Evolutionary conservation across 2,888 invertebrate genomes (phyloP).

Genomic region (Eledona agricola): DNA sequence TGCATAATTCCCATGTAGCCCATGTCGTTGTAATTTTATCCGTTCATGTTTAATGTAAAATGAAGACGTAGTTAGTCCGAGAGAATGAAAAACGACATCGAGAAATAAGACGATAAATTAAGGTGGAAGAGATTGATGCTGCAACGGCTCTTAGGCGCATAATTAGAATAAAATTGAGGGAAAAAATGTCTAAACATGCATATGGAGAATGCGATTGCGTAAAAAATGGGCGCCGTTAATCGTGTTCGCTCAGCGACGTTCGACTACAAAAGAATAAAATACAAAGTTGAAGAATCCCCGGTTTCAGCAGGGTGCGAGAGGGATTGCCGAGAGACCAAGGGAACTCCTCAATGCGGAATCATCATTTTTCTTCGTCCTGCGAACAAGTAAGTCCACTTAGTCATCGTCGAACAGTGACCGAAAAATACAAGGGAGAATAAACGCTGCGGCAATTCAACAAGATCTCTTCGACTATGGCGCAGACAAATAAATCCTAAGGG

Average conservation of each 20-base stretch:
- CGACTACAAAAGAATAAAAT: slow-evolving; percentile 45
- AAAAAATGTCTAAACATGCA: too few relatives aligned
- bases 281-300: slow-evolving; percentile 53
- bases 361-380: slow-evolving; percentile 66
- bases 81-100: slow-evolving; percentile 50
- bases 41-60: slow-evolving; percentile 49
- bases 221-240: slow-evolving; percentile 44
- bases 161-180: too few relatives aligned
- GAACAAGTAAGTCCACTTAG: slow-evolving; percentile 67
- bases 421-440: slow-evolving; percentile 57
- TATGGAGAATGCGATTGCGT: slow-evolving; percentile 33
- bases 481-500: slow-evolving; percentile 43
- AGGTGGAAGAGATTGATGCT: slow-evolving; percentile 56
- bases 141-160: too few relatives aligned
- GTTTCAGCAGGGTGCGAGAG: slow-evolving; percentile 55
- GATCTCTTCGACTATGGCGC: slow-evolving; percentile 47
- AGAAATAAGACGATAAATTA: slow-evolving; percentile 61
- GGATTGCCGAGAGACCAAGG: slow-evolving; percentile 57
- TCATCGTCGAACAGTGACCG: slow-evolving; percentile 62
- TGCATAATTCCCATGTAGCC: slow-evolving; percentile 46
- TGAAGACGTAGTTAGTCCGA: slow-evolving; percentile 44
- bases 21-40: slow-evolving; percentile 45
- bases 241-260: slow-evolving; percentile 45
- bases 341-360: slow-evolving; percentile 63
- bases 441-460: slow-evolving; percentile 56